Evolutionary conservation across 2,888 invertebrate species (phyloP).

Genomic region (Orchesellides sinensis): DNA sequence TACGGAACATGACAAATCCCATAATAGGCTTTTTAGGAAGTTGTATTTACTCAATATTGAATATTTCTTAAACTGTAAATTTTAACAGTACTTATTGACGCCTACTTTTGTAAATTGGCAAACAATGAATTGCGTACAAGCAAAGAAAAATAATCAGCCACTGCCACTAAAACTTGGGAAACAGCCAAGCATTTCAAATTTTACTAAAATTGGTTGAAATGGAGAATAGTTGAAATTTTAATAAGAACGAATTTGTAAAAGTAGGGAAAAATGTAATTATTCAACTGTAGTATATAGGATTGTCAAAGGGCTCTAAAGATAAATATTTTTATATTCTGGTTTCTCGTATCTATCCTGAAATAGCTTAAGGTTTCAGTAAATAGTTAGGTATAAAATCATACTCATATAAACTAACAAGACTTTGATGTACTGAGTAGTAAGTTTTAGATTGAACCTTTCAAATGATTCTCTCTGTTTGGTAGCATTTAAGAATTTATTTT

Average conservation of each 20-base stretch:
- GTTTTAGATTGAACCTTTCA: too few relatives aligned
- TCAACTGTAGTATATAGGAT: not conserved
- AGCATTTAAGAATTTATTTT: too few relatives aligned
- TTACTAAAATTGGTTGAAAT: not conserved
- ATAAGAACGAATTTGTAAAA: not conserved
- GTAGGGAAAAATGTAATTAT: not conserved
- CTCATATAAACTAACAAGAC: not conserved
- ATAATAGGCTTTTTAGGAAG: too few relatives aligned
- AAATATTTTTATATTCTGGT: constrained; percentile 29
- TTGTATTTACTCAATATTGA: too few relatives aligned
- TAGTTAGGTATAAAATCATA: not conserved
- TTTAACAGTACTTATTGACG: too few relatives aligned
- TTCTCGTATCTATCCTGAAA: not conserved
- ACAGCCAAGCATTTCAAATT: too few relatives aligned
- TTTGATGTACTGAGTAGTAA: too few relatives aligned
- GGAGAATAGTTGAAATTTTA: not conserved
- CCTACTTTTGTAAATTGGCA: too few relatives aligned
- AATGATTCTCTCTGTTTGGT: too few relatives aligned
- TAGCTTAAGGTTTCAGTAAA: not conserved
- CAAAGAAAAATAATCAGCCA: not conserved
- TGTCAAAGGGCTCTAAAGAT: not conserved
- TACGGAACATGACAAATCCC: too few relatives aligned
- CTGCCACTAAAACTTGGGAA: not conserved
- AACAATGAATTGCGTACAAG: too few relatives aligned
- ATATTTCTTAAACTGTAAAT: too few relatives aligned